phyloP scores from a whole-genome alignment of 2,888 invertebrate species.

The Chorisops tibialis region DNA sequence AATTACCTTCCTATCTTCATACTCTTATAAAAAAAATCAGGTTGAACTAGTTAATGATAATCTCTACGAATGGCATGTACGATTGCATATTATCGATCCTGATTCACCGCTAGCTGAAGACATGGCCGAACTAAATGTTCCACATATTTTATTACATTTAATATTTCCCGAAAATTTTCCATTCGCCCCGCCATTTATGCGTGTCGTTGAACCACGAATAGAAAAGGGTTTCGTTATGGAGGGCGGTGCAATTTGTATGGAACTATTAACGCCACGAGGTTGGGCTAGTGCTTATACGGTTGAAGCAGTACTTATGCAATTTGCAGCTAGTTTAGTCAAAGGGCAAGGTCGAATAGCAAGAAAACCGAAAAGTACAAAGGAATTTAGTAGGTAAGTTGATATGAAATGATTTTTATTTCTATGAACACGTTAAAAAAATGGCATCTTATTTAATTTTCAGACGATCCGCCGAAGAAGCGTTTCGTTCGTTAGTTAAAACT shows the following conservation, averaged over 20 bases:
- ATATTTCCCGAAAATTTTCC: slow-evolving; percentile 87
- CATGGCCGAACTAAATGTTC: slow-evolving; percentile 72
- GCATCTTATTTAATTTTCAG: slow-evolving; percentile 41
- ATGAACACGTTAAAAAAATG: neutral
- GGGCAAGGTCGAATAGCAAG: slow-evolving; percentile 80
- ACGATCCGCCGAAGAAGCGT: slow-evolving; percentile 82
- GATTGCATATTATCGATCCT: slow-evolving; percentile 75
- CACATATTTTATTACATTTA: slow-evolving; percentile 73
- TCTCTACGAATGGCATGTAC: slow-evolving; percentile 84
- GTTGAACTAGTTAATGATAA: slow-evolving; percentile 82
- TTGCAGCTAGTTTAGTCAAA: slow-evolving; percentile 83
- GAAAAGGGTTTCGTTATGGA: slow-evolving; percentile 88
- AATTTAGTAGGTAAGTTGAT: slow-evolving; percentile 60
- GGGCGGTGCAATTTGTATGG: slow-evolving; percentile 88
- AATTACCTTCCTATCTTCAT: too few relatives aligned
- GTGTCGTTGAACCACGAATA: slow-evolving; percentile 75
- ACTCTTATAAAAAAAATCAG: slow-evolving; percentile 50
- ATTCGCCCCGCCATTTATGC: slow-evolving; percentile 82
- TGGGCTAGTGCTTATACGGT: slow-evolving; percentile 88
- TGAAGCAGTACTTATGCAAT: slow-evolving; percentile 85
- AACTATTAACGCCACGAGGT: slow-evolving; percentile 77
- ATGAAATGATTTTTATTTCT: neutral
- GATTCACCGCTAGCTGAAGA: slow-evolving; percentile 81
- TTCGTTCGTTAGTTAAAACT: slow-evolving; percentile 81
- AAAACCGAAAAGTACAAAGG: slow-evolving; percentile 72